These are phyloP conservation scores for Remorina albescens DNA, from an alignment of 2,797 vertebrate genomes.

Conservation along the genomic window DNA sequence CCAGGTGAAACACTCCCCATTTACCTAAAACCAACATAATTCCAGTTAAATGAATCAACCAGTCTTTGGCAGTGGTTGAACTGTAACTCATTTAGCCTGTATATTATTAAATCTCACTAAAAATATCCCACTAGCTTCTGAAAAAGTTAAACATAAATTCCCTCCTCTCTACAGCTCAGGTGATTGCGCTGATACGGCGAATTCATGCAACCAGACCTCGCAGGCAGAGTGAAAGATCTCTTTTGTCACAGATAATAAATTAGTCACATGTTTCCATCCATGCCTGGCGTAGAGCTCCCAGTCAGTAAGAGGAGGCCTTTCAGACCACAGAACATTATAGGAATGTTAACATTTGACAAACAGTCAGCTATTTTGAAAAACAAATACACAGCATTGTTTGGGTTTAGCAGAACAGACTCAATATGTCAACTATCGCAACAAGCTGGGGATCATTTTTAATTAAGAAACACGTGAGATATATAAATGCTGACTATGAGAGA, in stretches of 20 bases:
- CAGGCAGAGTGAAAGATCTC: slow-evolving; percentile 24
- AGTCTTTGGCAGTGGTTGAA: not conserved
- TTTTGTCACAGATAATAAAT: slow-evolving; percentile 40
- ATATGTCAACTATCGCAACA: too few species aligned
- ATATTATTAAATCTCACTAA: not conserved
- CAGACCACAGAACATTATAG: slow-evolving; percentile 4
- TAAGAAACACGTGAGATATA: not conserved
- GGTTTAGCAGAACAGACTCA: slow-evolving; percentile 5
- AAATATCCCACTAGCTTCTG: not conserved
- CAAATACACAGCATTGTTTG: slow-evolving; percentile 1
- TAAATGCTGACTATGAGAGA: not conserved
- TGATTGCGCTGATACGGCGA: not conserved
- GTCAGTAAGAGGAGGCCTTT: not conserved
- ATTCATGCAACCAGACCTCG: slow-evolving; percentile 19
- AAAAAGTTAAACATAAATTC: not conserved
- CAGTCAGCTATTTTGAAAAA: slow-evolving; percentile 16
- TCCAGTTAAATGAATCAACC: not conserved
- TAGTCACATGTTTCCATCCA: slow-evolving; percentile 31
- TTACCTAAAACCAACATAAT: not conserved
- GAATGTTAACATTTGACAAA: slow-evolving; percentile 37
- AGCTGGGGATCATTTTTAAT: not conserved
- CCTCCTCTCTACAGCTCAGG: slow-evolving; percentile 9
- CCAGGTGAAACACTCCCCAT: not conserved
- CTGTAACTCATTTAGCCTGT: not conserved
- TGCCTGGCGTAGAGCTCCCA: slow-evolving; percentile 7